Evolutionary conservation across 92 coral and sea anemone species (phyloP), one percentile per base, ranked within the genome.

Genomic region (Palythoa grandiflora): DNA sequence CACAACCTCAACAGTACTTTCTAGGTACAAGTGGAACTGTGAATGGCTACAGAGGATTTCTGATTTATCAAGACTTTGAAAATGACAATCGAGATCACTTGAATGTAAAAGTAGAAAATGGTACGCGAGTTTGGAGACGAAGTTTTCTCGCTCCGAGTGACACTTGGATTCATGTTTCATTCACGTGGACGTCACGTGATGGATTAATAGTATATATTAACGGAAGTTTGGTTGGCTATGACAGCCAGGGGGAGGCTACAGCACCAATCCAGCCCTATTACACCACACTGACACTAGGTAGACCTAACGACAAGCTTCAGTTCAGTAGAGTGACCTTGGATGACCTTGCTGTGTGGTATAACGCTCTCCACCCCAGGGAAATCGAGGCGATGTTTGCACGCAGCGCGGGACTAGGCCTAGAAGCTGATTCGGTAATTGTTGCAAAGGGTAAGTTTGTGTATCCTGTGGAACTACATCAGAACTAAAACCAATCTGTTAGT

Each of bases 21-120:
- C 79, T 97, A 88, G 99, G 99, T 5, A 97, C 98, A 39, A 95
- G 98, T 84, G 99, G 98, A 3, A 87, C 92, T n/a, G 54, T 89
- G 70, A 92, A 88, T 2, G 95, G 97, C 15, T 91, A 94, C 9
- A 86, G 93, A 20, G 99, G 99, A 35, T 91, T 97, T 85, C 89
- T 97, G 21, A 88, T 97, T n/a, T 97, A 92, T 87, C 99, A 97
- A 79, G 96, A 97, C 88, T 92, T 89, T 76, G 52, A 80, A 37
- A 75, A 84, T 63, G 94, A 88, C 68, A 39, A 83, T 47, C 91
- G 92, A 75, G 97, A 95, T 80, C 95, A 95, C 84, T 35, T 97
- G 73, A 90, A 93, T 19, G 93, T 97, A 78, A 97, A 96, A 86
- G 93, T 97, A 36, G 98, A 94, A 68, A 97, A 94, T 87, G 90